These are phyloP conservation scores for Equus quagga DNA, from an alignment of 2,113 vertebrate species.

Conservation along the genomic window DNA sequence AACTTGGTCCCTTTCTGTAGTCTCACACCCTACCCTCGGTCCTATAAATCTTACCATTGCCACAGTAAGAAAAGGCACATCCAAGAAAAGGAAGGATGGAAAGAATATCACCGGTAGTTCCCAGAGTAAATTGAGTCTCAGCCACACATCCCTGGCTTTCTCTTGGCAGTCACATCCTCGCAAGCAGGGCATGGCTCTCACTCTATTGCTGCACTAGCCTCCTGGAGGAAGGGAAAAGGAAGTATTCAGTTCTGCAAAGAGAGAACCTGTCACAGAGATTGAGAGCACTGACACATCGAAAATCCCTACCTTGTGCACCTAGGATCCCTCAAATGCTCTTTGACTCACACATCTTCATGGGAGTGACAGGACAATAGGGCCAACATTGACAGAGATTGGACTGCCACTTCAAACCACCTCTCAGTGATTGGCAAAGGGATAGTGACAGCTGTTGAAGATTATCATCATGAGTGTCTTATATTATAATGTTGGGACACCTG, in stretches of 20 bases:
- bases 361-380: neutral
- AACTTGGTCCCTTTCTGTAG: neutral
- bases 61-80: neutral
- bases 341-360: neutral
- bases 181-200: neutral
- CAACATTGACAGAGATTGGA: neutral
- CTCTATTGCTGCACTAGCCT: fast-evolving
- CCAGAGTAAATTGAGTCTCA: neutral
- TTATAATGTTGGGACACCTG: neutral
- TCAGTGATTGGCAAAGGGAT: neutral
- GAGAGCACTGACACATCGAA: neutral
- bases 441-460: neutral
- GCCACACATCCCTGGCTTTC: neutral
- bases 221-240: neutral
- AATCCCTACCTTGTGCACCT: neutral
- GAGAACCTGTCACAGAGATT: neutral
- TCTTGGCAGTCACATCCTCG: neutral
- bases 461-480: neutral
- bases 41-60: neutral
- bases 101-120: neutral
- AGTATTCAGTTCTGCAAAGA: neutral
- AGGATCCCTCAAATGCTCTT: neutral
- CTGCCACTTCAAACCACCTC: neutral
- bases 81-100: neutral
- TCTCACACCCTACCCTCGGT: neutral